A percentile compares a stretch with the other conserved stretches of the same genome.
phyloP scores from a whole-genome alignment of 2,888 invertebrate genomes.

The Plagodis dolabraria region DNA sequence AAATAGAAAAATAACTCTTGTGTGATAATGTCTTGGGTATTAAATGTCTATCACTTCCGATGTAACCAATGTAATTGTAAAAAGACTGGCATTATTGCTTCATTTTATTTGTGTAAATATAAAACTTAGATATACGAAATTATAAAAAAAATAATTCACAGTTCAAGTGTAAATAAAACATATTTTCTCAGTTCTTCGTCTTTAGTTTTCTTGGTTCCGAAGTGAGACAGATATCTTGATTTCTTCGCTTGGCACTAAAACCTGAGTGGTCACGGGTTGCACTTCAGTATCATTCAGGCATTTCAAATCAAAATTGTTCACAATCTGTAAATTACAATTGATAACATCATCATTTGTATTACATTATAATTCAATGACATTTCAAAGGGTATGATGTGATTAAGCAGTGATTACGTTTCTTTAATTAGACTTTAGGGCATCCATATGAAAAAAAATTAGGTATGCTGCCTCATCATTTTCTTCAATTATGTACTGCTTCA shows the following conservation, averaged over 20 bases:
- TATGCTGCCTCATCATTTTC: too few species aligned
- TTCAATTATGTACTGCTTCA: too few species aligned
- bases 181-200: background rate
- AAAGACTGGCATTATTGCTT: slow-evolving; percentile 4
- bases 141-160: slow-evolving; percentile 4
- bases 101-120: slow-evolving; percentile 9
- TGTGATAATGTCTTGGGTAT: background rate
- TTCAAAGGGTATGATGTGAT: slow-evolving; percentile 28
- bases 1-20: background rate
- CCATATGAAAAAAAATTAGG: too few species aligned
- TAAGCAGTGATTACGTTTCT: background rate
- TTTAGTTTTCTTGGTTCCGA: slow-evolving; percentile 19
- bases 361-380: background rate
- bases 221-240: slow-evolving; percentile 63
- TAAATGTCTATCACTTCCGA: background rate
- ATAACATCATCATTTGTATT: slow-evolving; percentile 2
- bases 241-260: slow-evolving; percentile 83
- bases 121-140: background rate
- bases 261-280: slow-evolving; percentile 81
- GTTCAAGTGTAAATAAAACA: slow-evolving; percentile 13
- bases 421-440: too few species aligned
- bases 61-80: background rate
- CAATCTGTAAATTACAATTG: slow-evolving; percentile 82
- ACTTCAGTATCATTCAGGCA: slow-evolving; percentile 74
- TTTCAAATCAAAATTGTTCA: slow-evolving; percentile 80